These are phyloP conservation scores for Bubo blakistoni DNA, from an alignment of 2,113 vertebrate species.

Conservation along the genomic window DNA sequence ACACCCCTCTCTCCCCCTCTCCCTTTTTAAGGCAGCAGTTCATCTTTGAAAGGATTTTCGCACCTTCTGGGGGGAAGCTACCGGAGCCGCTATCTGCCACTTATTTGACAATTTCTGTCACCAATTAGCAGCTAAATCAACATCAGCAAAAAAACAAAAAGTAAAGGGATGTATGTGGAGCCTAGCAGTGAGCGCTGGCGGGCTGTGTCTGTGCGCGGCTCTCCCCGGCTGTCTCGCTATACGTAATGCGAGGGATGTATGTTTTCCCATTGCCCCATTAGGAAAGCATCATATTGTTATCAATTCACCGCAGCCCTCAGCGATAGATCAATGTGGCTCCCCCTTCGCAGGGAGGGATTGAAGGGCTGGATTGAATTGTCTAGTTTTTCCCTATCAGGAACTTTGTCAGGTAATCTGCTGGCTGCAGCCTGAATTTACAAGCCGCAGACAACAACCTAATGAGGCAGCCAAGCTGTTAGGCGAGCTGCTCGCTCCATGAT, in stretches of 20 bases:
- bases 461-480: conserved; percentile 88
- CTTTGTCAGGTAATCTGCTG: conserved; percentile 91
- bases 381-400: conserved; percentile 85
- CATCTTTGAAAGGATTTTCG: conserved; percentile 89
- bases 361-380: conserved; percentile 88
- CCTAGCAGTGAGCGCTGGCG: conserved; percentile 39
- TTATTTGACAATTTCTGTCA: conserved; percentile 99
- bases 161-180: conserved; percentile 39
- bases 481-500: conserved; percentile 85
- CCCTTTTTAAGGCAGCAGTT: conserved; percentile 81
- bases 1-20: neutral
- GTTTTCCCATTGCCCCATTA: conserved; percentile 76
- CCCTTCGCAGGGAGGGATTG: conserved; percentile 76
- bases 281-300: conserved; percentile 82
- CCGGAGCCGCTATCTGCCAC: conserved; percentile 90
- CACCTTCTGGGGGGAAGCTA: conserved; percentile 93
- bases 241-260: conserved; percentile 13
- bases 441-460: conserved; percentile 87
- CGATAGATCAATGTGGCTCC: conserved; percentile 77
- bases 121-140: conserved; percentile 99
- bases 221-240: neutral
- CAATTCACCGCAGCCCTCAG: conserved; percentile 75
- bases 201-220: neutral
- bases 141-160: conserved; percentile 87
- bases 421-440: conserved; percentile 85